A percentile compares a stretch with the other conserved stretches of the same genome.
Evolutionary conservation across 1,140 invertebrate species (phyloP).

Genomic region (Rhagoletis pomonella): DNA sequence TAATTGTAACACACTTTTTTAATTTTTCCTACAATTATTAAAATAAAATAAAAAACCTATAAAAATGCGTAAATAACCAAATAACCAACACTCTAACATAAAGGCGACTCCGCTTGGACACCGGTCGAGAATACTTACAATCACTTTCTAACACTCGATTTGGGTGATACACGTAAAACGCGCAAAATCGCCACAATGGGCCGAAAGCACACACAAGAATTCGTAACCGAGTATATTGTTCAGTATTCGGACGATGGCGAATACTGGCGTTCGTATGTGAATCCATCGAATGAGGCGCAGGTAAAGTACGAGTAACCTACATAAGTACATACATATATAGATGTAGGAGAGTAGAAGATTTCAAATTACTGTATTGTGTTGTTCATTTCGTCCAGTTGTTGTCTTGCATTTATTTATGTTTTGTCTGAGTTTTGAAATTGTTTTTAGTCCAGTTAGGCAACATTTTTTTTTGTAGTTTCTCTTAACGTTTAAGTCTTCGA

Average conservation of each 20-base stretch:
- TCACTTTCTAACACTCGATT: slow-evolving; percentile 89
- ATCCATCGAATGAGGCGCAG: slow-evolving; percentile 83
- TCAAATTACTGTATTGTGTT: neutral
- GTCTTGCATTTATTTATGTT: no score
- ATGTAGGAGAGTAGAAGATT: neutral
- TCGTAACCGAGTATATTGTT: slow-evolving; percentile 87
- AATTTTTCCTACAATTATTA: no score
- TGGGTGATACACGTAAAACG: slow-evolving; percentile 83
- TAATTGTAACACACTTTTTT: no score
- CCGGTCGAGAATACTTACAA: slow-evolving; percentile 88
- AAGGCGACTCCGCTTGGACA: slow-evolving; percentile 88
- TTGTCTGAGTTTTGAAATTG: no score
- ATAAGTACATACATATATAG: no score
- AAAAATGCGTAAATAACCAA: slow-evolving; percentile 17
- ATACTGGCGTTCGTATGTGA: slow-evolving; percentile 86
- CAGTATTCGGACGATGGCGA: slow-evolving; percentile 93
- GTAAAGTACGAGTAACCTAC: slow-evolving; percentile 75
- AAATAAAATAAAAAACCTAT: neutral
- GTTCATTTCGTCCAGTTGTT: slow-evolving; percentile 3
- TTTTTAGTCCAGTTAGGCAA: no score
- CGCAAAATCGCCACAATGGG: slow-evolving; percentile 89
- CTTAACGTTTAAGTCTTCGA: no score
- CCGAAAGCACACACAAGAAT: slow-evolving; percentile 83
- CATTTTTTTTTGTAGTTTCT: no score
- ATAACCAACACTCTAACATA: slow-evolving; percentile 58